These are phyloP conservation scores for Brachirus orientalis DNA, from an alignment of 2,113 vertebrate genomes.

Conservation along the genomic window DNA sequence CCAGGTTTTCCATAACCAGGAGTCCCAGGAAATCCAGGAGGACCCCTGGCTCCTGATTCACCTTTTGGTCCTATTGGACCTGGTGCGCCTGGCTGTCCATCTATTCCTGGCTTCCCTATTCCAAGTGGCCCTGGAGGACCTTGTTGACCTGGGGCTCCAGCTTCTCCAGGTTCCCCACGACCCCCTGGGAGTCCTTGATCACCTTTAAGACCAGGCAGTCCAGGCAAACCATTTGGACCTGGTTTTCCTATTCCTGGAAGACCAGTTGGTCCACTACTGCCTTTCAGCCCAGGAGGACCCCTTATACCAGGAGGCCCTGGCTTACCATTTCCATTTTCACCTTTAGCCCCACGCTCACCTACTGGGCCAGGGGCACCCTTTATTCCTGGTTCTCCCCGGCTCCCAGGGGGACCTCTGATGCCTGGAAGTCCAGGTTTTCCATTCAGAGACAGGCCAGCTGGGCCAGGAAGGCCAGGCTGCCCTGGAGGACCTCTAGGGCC, in stretches of 20 bases:
- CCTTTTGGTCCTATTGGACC: conserved; percentile 90
- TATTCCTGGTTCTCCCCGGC: conserved; percentile 89
- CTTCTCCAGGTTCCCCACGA: conserved; percentile 84
- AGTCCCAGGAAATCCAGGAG: conserved; percentile 88
- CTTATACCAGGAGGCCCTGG: conserved; percentile 87
- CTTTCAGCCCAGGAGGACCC: conserved; percentile 87
- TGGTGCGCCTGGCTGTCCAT: conserved; percentile 87
- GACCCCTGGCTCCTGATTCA: conserved; percentile 86
- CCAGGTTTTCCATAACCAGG: conserved; percentile 95
- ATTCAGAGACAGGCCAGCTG: conserved; percentile 92
- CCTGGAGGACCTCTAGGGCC: conserved; percentile 90
- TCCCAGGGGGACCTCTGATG: conserved; percentile 86
- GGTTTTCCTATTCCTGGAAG: conserved; percentile 87
- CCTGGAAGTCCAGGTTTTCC: conserved; percentile 94
- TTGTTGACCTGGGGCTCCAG: conserved; percentile 85
- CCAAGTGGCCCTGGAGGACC: conserved; percentile 88
- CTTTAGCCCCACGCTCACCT: conserved; percentile 90
- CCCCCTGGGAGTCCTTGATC: conserved; percentile 86
- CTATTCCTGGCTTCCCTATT: conserved; percentile 86
- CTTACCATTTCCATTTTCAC: conserved; percentile 93
- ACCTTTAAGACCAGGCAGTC: conserved; percentile 87
- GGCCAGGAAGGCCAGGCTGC: conserved; percentile 92
- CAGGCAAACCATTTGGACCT: conserved; percentile 88
- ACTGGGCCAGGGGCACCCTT: conserved; percentile 87
- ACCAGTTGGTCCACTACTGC: conserved; percentile 84